A percentile compares a stretch with the other conserved stretches of the same genome.
Evolutionary conservation across 2,888 invertebrate genomes (phyloP).

Genomic region (Dusona sp.): DNA sequence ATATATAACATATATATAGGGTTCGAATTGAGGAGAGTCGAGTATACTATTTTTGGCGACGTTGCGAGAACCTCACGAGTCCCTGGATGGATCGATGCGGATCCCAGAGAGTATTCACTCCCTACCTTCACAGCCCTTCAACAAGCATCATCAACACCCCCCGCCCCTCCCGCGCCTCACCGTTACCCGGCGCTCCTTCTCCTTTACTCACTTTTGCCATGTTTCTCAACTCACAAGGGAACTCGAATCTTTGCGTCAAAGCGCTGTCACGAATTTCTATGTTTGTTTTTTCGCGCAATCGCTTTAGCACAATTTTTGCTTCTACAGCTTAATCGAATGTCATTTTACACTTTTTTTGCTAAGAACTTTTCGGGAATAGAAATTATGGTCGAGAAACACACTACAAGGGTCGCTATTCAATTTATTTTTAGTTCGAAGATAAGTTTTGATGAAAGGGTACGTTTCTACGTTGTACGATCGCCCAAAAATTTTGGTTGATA

Average conservation of each 20-base stretch:
- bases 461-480: not conserved
- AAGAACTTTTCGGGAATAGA: not conserved
- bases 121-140: slow-evolving; percentile 54
- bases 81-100: slow-evolving; percentile 64
- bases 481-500: not conserved
- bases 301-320: not conserved
- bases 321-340: not conserved
- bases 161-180: not conserved
- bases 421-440: not conserved
- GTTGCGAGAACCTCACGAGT: slow-evolving; percentile 41
- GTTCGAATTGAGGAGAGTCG: slow-evolving; percentile 12
- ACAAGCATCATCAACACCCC: slow-evolving; percentile 26
- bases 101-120: slow-evolving; percentile 47
- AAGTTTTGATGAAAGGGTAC: not conserved
- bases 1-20: not conserved
- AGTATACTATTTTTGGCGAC: slow-evolving; percentile 63
- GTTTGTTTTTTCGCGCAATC: not conserved
- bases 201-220: slow-evolving; percentile 6
- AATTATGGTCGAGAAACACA: not conserved
- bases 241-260: slow-evolving; percentile 2
- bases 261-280: not conserved
- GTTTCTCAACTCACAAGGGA: not conserved
- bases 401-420: not conserved
- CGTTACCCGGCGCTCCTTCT: not conserved
- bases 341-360: not conserved